Evolutionary conservation across 2,888 invertebrate species (phyloP), one percentile per base, ranked within the genome.

Genomic region (Blastobasis lacticolella): DNA sequence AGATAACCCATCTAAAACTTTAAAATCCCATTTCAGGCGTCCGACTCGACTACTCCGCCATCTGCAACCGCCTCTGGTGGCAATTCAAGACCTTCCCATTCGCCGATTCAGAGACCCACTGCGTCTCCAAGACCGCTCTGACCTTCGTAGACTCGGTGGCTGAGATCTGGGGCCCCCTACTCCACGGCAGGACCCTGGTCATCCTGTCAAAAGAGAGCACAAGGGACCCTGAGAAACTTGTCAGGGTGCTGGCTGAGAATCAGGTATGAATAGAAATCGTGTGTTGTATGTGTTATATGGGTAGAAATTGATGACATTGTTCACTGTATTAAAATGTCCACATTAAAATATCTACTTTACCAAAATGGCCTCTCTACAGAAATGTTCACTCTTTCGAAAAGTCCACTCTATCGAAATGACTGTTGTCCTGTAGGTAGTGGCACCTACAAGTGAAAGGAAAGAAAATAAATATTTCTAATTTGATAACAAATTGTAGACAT

Each of bases 91-190:
- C 90, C 0, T 94, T 97, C 69, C 96, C 97, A 0, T 97, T 92
- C 76, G 80, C 89, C 0, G 66, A 82, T 0, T 88, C 90, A 0
- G 95, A 95, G 67, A 88, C 89, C 6, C 90, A 90, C 4, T 94
- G 95, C 63, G 93, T 95, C 0, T 97, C 97, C 85, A 97, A 97
- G 81, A 97, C 97, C 0, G 95, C 97, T 0, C 81, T 97, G 10
- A 97, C 97, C 0, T 97, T 97, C 71, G 96, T 97, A 4, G 97
- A 97, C 74, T 95, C 96, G 0, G 92, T 96, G 6, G 91, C 94
- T 1, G 97, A 97, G 86, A 92, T 97, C 51, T 96, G 96, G 94
- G 94, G 94, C 0, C 94, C 96, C 0, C 73, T 97, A 46, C 83
- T 97, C 10, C 92, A 92, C 57, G 94, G 93, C 7, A 74, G 84